These are phyloP conservation scores for Notolepis coatsorum DNA, from an alignment of 2,797 vertebrate species.

Conservation along the genomic window DNA sequence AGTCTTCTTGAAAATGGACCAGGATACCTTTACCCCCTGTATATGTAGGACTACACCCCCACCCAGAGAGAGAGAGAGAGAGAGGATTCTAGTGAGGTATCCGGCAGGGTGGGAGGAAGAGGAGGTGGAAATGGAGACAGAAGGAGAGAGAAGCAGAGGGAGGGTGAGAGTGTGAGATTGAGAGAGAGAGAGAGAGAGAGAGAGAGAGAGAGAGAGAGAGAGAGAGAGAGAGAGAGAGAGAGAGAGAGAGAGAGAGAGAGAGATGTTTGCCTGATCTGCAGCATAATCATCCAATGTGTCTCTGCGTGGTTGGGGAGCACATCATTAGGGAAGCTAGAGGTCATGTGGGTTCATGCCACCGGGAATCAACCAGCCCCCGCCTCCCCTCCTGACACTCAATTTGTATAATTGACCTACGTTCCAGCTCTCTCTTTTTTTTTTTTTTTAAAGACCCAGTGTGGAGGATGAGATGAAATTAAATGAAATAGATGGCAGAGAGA, in stretches of 20 bases:
- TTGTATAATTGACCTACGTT: slow-evolving; percentile 70
- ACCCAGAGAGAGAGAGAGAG: too few species aligned
- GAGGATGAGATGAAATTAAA: slow-evolving; percentile 62
- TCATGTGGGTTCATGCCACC: slow-evolving; percentile 59
- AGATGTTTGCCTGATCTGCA: slow-evolving; percentile 50
- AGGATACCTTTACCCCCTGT: too few species aligned
- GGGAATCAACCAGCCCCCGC: slow-evolving; percentile 45
- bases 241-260: neutral
- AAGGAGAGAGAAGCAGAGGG: neutral
- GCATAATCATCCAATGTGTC: slow-evolving; percentile 65
- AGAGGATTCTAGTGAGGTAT: too few species aligned
- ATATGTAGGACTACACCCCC: too few species aligned
- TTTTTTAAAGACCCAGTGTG: slow-evolving; percentile 53
- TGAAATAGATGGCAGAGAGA: slow-evolving; percentile 60
- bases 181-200: slow-evolving; percentile 19
- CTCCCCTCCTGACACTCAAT: slow-evolving; percentile 70
- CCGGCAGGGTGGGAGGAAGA: too few species aligned
- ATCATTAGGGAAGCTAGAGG: slow-evolving; percentile 76
- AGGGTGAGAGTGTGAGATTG: slow-evolving; percentile 11
- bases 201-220: slow-evolving; percentile 25
- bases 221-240: too few species aligned
- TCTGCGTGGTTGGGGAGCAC: slow-evolving; percentile 66
- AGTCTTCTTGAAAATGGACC: too few species aligned
- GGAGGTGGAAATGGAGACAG: neutral
- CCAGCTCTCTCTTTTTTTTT: slow-evolving; percentile 42